These are phyloP conservation scores for Harpagoxenus sublaevis DNA, from an alignment of 2,888 invertebrate species.

Conservation along the genomic window DNA sequence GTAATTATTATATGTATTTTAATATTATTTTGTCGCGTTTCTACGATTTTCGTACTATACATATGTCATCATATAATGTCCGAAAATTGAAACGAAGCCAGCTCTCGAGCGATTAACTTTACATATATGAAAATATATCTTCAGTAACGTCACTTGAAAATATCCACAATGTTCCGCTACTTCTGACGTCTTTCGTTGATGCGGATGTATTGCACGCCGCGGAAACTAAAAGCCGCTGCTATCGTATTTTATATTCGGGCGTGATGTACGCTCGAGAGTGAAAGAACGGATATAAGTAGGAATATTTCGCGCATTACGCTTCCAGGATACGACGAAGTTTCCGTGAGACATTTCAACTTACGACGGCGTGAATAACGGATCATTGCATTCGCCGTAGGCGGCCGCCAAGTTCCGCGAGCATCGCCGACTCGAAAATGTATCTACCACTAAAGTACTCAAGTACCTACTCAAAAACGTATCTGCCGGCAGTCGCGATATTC, in stretches of 20 bases:
- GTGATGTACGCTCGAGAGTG: conserved; percentile 34
- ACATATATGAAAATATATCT: conserved; percentile 30
- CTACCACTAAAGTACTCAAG: conserved; percentile 28
- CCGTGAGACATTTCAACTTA: conserved; percentile 62
- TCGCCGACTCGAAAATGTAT: conserved; percentile 26
- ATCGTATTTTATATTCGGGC: conserved; percentile 42
- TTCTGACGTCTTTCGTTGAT: conserved; percentile 5
- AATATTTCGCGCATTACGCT: conserved; percentile 47
- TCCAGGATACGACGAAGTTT: conserved; percentile 61
- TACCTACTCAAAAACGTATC: conserved; percentile 41
- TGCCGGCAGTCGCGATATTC: background rate
- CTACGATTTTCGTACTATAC: background rate
- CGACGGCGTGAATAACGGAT: conserved; percentile 69
- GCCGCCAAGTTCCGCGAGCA: conserved; percentile 44
- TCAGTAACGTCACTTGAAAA: conserved; percentile 22
- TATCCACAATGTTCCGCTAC: conserved; percentile 10
- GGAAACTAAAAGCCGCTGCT: conserved; percentile 43
- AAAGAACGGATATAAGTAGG: conserved; percentile 32
- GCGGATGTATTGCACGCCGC: conserved; percentile 31
- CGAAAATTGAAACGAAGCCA: conserved; percentile 33
- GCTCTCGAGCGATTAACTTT: conserved; percentile 35
- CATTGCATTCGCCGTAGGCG: conserved; percentile 67
- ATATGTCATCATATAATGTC: background rate
- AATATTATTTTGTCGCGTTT: background rate
- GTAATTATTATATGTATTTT: background rate